Conservation (phyloP, 2,888 invertebrate genomes). For the Priocnemis perturbator region DNA sequence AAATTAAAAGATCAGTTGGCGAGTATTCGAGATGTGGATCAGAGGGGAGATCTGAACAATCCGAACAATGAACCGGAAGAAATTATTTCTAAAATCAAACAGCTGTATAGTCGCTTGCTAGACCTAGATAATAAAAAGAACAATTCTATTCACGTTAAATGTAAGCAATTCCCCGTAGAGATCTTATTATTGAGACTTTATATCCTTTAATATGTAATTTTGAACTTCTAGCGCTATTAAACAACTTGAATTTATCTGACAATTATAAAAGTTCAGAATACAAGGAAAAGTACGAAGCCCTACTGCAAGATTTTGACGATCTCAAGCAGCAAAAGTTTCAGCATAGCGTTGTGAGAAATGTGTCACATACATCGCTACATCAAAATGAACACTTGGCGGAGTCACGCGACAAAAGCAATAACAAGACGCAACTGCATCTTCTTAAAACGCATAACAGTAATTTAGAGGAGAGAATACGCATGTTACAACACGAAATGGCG, state of each 20-base stretch:
- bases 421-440: constrained; percentile 71
- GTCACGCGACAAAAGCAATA: constrained; percentile 55
- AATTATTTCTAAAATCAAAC: constrained; percentile 74
- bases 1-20: constrained; percentile 78
- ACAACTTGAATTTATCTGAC: constrained; percentile 61
- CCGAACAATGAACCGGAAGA: constrained; percentile 61
- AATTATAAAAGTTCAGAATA: constrained; percentile 75
- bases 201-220: not conserved
- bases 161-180: constrained; percentile 60
- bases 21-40: constrained; percentile 59
- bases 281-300: constrained; percentile 80
- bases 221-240: constrained; percentile 73
- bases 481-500: constrained; percentile 80
- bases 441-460: constrained; percentile 80
- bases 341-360: constrained; percentile 31
- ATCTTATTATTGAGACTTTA: not conserved
- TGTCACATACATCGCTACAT: constrained; percentile 38
- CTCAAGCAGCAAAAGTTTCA: constrained; percentile 76
- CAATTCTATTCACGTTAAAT: constrained; percentile 71
- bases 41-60: constrained; percentile 48
- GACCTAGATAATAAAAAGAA: constrained; percentile 75
- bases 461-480: constrained; percentile 82
- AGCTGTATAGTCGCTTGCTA: constrained; percentile 74
- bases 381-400: constrained; percentile 37
- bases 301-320: constrained; percentile 82